Conservation (phyloP, 2,888 invertebrate genomes). For the Phania funesta region DNA sequence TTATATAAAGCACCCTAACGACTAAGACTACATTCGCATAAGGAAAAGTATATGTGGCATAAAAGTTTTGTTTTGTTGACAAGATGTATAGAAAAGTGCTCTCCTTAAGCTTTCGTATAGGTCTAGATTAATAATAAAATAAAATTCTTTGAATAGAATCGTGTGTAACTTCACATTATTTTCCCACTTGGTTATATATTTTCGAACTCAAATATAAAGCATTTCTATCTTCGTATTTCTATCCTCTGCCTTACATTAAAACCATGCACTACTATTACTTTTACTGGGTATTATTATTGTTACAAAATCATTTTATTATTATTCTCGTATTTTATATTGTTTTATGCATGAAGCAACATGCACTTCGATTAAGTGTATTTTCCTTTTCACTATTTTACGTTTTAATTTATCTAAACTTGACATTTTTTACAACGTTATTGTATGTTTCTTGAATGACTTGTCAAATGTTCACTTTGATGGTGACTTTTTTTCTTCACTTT, state of each 20-base stretch:
- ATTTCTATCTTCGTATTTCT: neutral
- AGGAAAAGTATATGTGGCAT: no score
- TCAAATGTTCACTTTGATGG: slow-evolving; percentile 37
- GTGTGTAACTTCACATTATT: no score
- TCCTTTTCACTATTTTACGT: neutral
- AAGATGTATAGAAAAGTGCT: no score
- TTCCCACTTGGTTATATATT: neutral
- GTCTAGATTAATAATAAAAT: no score
- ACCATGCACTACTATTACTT: slow-evolving; percentile 19
- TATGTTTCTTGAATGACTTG: slow-evolving; percentile 53
- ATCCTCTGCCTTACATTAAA: neutral
- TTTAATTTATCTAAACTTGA: slow-evolving; percentile 12
- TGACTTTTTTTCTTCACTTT: neutral
- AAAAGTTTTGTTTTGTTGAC: no score
- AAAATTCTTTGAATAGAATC: no score
- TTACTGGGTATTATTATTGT: neutral
- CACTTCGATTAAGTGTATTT: neutral
- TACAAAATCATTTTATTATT: slow-evolving; percentile 9
- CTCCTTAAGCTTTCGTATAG: no score
- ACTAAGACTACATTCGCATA: no score
- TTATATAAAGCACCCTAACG: no score
- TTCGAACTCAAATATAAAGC: neutral
- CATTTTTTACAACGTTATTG: no score
- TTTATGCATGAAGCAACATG: slow-evolving; percentile 28
- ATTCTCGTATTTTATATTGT: neutral